Conservation (phyloP, 2,888 invertebrate species). For the Amphipyra tragopoginis region DNA sequence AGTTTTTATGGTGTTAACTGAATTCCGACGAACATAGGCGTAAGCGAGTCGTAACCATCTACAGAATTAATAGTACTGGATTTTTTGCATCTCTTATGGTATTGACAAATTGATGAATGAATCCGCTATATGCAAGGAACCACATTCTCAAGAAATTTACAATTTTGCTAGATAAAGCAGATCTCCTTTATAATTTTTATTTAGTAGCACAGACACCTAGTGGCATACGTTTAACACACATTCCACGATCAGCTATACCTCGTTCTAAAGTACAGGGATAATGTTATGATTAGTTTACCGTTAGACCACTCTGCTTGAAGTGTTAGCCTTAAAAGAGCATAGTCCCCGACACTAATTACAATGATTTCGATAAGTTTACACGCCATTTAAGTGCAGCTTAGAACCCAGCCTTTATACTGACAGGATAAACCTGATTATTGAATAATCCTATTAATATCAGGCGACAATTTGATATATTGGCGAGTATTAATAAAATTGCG, state of each 20-base stretch:
- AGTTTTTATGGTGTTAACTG: constrained; percentile 35
- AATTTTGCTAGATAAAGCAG: constrained; percentile 1
- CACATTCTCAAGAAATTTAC: constrained; percentile 17
- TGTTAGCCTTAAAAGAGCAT: constrained; percentile 58
- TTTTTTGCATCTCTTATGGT: constrained; percentile 24
- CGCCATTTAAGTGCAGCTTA: constrained; percentile 63
- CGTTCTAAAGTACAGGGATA: constrained; percentile 67
- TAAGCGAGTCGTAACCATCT: constrained; percentile 10
- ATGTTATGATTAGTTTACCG: constrained; percentile 76
- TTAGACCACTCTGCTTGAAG: constrained; percentile 62
- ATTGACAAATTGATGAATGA: constrained; percentile 48
- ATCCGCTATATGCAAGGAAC: constrained; percentile 13
- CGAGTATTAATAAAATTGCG: constrained; percentile 42
- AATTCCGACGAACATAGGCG: constrained; percentile 21
- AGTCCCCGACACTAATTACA: constrained; percentile 62
- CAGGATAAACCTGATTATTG: constrained; percentile 63
- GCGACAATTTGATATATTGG: constrained; percentile 53
- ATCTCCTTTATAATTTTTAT: constrained; percentile 6
- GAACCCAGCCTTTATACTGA: constrained; percentile 48
- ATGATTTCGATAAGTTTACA: constrained; percentile 67
- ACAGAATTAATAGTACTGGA: constrained; percentile 28
- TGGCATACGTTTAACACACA: constrained; percentile 54
- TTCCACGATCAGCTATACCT: constrained; percentile 35
- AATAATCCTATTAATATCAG: constrained; percentile 62
- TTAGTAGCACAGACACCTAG: constrained; percentile 10